Conservation (phyloP, 2,113 vertebrate genomes). For the Cynoglossus semilaevis region DNA sequence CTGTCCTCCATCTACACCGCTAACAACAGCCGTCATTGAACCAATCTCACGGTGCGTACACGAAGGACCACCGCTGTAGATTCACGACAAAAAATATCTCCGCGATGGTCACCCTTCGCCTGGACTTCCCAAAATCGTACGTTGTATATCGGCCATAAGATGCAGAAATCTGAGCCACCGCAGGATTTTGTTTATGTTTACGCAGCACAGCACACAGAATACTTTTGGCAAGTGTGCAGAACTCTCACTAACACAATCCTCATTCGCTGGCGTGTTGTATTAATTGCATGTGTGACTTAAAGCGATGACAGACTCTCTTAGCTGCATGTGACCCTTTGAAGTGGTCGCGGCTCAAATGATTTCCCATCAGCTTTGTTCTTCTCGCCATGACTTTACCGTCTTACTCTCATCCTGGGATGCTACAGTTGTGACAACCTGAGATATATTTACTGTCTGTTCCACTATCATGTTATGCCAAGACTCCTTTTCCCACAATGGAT, state of each 20-base stretch:
- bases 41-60: no score
- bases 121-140: no score
- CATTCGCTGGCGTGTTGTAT: slow-evolving; percentile 7
- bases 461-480: neutral
- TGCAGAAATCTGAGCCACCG: no score
- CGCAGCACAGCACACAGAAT: neutral
- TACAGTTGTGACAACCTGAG: neutral
- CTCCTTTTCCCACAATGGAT: neutral
- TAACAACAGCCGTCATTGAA: no score
- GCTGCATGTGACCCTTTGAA: slow-evolving; percentile 10
- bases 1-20: no score
- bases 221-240: neutral
- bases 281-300: slow-evolving; percentile 6
- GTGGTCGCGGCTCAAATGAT: neutral
- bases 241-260: slow-evolving; percentile 11
- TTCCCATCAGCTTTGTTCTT: neutral
- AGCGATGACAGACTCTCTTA: neutral
- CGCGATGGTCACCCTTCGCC: no score
- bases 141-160: no score
- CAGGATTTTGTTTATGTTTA: neutral
- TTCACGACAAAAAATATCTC: no score
- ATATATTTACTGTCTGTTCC: neutral
- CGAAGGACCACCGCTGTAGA: no score
- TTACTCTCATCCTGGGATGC: slow-evolving; percentile 3
- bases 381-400: neutral